Base-by-base conservation (phyloP, 2,113 vertebrate genomes). In the Passer domesticus region DNA sequence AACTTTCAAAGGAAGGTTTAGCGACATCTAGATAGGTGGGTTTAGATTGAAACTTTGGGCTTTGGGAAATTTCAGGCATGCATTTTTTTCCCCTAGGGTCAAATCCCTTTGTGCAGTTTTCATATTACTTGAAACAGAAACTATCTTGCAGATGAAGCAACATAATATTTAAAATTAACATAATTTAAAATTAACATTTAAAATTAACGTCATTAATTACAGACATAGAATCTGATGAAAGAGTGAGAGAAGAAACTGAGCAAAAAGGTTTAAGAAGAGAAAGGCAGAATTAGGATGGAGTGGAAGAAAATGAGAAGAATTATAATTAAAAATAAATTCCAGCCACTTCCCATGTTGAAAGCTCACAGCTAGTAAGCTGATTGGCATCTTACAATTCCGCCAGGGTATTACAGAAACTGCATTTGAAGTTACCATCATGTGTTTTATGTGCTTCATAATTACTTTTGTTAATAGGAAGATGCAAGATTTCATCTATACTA, bases 291-390 rank as follows among this genome's bases (percentile, higher is more conserved):
- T 85, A 89, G 18, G 59, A 81, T 60, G 35, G 35, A 69, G 63
- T 92, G 43, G 67, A 73, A 94, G 75, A 91, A 94, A 92, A 87
- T 0, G 1, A 85, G 43, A 93, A 85, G 39, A 89, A 94, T 85
- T 58, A 41, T 53, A 86, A 90, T 73, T 86, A 92, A 94, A 92
- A 95, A 93, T 94, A 92, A 87, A 83, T 16, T 41, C 18, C 6
- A 82, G 15, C 22, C n/a, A 68, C 28, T 83, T 87, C 49, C 76
- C 47, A 14, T 37, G n/a, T 39, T 67, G 52, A 84, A 95, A 87
- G 7, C 31, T 87, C 41, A 75, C 63, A 83, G 49, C 43, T 75
- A 87, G 37, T 85, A 87, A 95, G 59, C 49, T 93, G 77, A 94
- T 31, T 84, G 79, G 62, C 69, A 80, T 63, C 84, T 82, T 84